These are phyloP conservation scores for Trachelus iudaicus DNA, from an alignment of 2,888 invertebrate species.

Conservation along the genomic window DNA sequence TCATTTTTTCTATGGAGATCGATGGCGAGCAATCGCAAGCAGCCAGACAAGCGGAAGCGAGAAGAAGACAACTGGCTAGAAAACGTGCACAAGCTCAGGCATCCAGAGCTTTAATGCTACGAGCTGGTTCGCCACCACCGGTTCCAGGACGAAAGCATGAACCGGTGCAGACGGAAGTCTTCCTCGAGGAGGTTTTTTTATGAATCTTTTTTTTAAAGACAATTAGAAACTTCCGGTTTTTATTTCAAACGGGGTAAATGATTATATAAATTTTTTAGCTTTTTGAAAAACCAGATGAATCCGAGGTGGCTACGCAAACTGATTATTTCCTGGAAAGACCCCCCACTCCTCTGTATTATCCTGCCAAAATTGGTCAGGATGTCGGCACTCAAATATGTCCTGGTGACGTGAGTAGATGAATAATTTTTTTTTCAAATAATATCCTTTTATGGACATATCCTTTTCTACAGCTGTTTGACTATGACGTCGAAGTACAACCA, in stretches of 20 bases:
- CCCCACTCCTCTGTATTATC: constrained; percentile 81
- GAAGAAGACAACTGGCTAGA: constrained; percentile 80
- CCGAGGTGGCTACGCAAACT: constrained; percentile 85
- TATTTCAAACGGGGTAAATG: neutral
- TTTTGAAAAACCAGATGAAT: constrained; percentile 79
- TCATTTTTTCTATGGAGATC: constrained; percentile 39
- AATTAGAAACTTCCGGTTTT: neutral
- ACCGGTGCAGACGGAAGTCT: constrained; percentile 89
- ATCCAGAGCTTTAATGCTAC: constrained; percentile 65
- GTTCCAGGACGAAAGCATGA: constrained; percentile 87
- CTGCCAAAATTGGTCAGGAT: constrained; percentile 84
- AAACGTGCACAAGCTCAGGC: constrained; percentile 75
- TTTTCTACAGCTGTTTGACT: constrained; percentile 81
- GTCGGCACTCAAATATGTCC: constrained; percentile 88
- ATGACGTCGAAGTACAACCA: constrained; percentile 90
- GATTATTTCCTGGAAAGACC: constrained; percentile 88
- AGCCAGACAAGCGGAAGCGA: constrained; percentile 72
- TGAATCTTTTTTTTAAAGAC: constrained; percentile 17
- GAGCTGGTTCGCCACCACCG: constrained; percentile 79
- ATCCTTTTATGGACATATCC: neutral
- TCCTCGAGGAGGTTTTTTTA: constrained; percentile 80
- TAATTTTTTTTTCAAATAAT: neutral
- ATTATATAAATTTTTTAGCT: constrained; percentile 63
- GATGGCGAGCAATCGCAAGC: constrained; percentile 69
- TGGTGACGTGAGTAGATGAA: constrained; percentile 77